A percentile compares a stretch with the other conserved stretches of the same genome.
Conservation (phyloP, 2,113 vertebrate genomes). For the Myanophis thanlyinensis region DNA sequence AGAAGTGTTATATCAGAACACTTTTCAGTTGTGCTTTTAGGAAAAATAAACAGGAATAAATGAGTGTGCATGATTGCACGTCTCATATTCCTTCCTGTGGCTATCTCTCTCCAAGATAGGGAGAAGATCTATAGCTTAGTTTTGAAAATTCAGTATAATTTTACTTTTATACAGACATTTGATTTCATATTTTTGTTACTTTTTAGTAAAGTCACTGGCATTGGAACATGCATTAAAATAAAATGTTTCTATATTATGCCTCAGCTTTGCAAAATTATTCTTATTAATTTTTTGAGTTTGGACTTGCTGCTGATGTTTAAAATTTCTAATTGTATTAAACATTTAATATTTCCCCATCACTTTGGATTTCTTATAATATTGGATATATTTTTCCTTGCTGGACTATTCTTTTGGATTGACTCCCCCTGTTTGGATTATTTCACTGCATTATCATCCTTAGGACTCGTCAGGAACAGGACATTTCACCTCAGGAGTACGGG, state of each 20-base stretch:
- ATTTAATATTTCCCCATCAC: conserved; percentile 80
- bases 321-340: conserved; percentile 83
- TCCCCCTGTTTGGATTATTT: conserved; percentile 85
- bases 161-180: conserved; percentile 78
- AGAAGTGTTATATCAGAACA: conserved; percentile 46
- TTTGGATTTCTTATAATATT: conserved; percentile 83
- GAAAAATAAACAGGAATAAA: conserved; percentile 54
- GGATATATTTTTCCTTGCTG: conserved; percentile 85
- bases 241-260: conserved; percentile 80
- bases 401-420: conserved; percentile 86
- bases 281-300: conserved; percentile 73
- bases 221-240: conserved; percentile 76
- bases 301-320: conserved; percentile 81
- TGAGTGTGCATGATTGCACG: conserved; percentile 50
- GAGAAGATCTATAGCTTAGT: conserved; percentile 69
- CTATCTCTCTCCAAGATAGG: conserved; percentile 65
- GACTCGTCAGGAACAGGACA: conserved; percentile 84
- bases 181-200: conserved; percentile 77
- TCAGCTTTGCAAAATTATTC: conserved; percentile 71
- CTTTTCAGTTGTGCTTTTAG: conserved; percentile 64
- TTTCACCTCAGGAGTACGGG: conserved; percentile 84
- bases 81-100: conserved; percentile 52
- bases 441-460: conserved; percentile 86
- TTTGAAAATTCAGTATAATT: conserved; percentile 68
- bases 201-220: conserved; percentile 81